phyloP scores from a whole-genome alignment of 1,140 invertebrate genomes.

The Halictus rubicundus region DNA sequence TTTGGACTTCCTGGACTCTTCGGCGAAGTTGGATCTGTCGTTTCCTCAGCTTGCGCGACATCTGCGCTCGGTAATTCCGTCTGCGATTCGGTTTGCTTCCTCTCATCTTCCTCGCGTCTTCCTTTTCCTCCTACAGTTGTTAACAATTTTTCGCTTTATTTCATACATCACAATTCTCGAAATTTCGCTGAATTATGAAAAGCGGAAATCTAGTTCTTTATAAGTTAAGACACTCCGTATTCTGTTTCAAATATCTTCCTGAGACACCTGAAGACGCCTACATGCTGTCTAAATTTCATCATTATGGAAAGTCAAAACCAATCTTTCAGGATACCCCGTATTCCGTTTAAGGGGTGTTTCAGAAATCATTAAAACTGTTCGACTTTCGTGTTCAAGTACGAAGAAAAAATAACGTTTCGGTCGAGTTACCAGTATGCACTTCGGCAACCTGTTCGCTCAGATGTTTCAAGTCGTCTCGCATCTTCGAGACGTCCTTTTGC shows the following conservation, averaged over 20 bases:
- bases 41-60: neutral
- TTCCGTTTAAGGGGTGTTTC: too few species aligned
- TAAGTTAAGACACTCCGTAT: too few species aligned
- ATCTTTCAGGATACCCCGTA: too few species aligned
- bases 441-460: slow-evolving; percentile 30
- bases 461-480: slow-evolving; percentile 51
- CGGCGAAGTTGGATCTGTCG: neutral
- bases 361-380: too few species aligned
- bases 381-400: neutral
- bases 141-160: neutral
- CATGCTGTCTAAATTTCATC: too few species aligned
- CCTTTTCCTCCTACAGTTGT: neutral
- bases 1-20: neutral
- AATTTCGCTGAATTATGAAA: too few species aligned
- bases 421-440: neutral
- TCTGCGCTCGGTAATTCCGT: neutral
- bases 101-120: too few species aligned
- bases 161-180: too few species aligned
- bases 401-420: neutral
- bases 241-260: too few species aligned
- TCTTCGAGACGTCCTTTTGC: slow-evolving; percentile 45
- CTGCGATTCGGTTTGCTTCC: neutral
- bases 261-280: too few species aligned
- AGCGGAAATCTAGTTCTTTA: too few species aligned
- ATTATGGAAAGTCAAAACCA: too few species aligned